Evolutionary conservation across 2,113 vertebrate genomes (phyloP).

Genomic region (Pachycephala philippinensis): DNA sequence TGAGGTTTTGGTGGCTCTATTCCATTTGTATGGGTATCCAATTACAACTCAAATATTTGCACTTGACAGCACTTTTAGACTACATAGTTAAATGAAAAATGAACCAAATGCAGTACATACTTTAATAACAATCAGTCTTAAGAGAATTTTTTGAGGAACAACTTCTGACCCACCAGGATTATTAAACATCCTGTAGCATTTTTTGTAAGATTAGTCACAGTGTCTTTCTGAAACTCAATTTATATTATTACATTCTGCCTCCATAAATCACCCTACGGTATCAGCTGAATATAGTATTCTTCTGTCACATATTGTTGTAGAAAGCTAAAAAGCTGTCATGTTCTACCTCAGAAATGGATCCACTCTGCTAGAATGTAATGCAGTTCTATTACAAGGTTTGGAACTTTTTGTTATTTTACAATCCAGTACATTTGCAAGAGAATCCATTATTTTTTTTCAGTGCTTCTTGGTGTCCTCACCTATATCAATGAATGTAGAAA

Average conservation of each 20-base stretch:
- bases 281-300: conserved; percentile 47
- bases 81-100: conserved; percentile 57
- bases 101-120: conserved; percentile 30
- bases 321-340: conserved; percentile 54
- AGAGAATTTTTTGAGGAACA: conserved; percentile 59
- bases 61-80: conserved; percentile 54
- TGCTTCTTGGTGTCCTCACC: background rate
- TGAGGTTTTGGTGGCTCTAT: conserved; percentile 8
- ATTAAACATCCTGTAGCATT: conserved; percentile 65
- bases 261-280: conserved; percentile 50
- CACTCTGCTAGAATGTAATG: conserved; percentile 9
- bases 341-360: conserved; percentile 52
- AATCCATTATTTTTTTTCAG: background rate
- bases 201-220: conserved; percentile 66
- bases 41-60: conserved; percentile 57
- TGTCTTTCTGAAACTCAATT: conserved; percentile 68
- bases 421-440: background rate
- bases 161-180: conserved; percentile 58
- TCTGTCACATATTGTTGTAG: conserved; percentile 54
- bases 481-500: background rate
- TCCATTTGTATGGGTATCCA: conserved; percentile 40
- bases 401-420: background rate
- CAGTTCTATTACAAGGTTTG: background rate
- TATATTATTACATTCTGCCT: conserved; percentile 65
- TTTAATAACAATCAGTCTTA: conserved; percentile 61